Conservation (phyloP, 2,113 vertebrate species). For the Dipodomys spectabilis region DNA sequence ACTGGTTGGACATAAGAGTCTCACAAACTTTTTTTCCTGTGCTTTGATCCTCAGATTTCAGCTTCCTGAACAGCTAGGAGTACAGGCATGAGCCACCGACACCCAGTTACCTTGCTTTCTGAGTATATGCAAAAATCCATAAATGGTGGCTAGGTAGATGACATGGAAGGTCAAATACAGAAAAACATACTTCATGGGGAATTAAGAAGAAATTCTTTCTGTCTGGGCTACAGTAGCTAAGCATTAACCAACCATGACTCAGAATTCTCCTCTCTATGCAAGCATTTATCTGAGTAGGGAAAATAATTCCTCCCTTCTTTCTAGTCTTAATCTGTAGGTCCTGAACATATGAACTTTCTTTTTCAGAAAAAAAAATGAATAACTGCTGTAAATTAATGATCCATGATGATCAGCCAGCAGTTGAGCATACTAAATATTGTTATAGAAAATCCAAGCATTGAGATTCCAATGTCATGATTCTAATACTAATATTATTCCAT, state of each 20-base stretch:
- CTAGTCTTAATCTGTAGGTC: neutral
- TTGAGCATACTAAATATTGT: neutral
- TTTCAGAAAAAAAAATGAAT: neutral
- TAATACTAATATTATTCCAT: no score
- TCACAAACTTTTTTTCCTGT: no score
- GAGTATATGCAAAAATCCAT: neutral
- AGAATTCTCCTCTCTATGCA: conserved; percentile 1
- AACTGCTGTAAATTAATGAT: neutral
- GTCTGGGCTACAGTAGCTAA: neutral
- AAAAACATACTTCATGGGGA: neutral
- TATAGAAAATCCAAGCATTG: neutral
- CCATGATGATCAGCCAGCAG: neutral
- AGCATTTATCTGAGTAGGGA: neutral
- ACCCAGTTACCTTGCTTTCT: no score
- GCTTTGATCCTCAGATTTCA: no score
- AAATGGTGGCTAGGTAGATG: neutral
- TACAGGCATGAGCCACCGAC: no score
- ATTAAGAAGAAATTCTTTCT: conserved; percentile 12
- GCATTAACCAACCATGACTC: neutral
- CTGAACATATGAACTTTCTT: neutral
- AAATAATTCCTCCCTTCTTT: neutral
- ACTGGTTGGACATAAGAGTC: no score
- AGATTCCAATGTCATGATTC: neutral
- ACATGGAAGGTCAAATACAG: neutral
- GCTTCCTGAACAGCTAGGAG: no score